phyloP scores from a whole-genome alignment of 2,797 vertebrate species.

The Basileuterus tristriatus region DNA sequence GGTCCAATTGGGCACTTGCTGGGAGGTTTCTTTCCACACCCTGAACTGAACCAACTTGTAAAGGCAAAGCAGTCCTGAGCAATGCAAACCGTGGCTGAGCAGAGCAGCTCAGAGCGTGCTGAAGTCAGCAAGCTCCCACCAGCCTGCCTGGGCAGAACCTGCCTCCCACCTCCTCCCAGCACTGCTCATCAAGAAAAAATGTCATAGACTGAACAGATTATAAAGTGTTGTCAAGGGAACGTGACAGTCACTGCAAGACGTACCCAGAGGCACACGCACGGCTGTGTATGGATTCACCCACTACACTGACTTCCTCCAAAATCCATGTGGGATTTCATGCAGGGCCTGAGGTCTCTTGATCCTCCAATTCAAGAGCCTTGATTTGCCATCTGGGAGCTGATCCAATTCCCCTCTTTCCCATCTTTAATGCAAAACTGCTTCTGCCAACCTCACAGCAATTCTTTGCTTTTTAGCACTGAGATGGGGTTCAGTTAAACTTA shows the following conservation, averaged over 20 bases:
- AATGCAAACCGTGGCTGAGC: neutral
- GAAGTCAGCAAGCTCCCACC: constrained; percentile 14
- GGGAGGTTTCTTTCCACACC: neutral
- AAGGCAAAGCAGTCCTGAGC: neutral
- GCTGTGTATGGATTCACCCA: accelerated
- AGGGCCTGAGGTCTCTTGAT: neutral
- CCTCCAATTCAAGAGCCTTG: neutral
- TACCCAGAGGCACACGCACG: neutral
- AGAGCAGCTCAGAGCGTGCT: neutral
- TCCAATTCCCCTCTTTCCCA: neutral
- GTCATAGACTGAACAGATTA: constrained; percentile 32
- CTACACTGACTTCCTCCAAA: neutral
- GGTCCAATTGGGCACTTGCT: neutral
- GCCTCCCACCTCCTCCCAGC: constrained; percentile 22
- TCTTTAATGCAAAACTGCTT: neutral
- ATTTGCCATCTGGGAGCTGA: neutral
- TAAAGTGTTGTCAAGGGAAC: constrained; percentile 51
- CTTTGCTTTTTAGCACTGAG: neutral
- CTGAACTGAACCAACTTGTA: neutral
- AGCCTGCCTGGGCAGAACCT: neutral
- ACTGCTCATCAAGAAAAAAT: neutral
- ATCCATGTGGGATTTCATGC: neutral
- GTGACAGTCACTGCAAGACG: neutral
- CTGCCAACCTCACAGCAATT: neutral
- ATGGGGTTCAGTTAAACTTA: neutral